A percentile compares a stretch with the other conserved stretches of the same genome.
Conservation (phyloP, 2,888 invertebrate genomes). For the Diploptera punctata region DNA sequence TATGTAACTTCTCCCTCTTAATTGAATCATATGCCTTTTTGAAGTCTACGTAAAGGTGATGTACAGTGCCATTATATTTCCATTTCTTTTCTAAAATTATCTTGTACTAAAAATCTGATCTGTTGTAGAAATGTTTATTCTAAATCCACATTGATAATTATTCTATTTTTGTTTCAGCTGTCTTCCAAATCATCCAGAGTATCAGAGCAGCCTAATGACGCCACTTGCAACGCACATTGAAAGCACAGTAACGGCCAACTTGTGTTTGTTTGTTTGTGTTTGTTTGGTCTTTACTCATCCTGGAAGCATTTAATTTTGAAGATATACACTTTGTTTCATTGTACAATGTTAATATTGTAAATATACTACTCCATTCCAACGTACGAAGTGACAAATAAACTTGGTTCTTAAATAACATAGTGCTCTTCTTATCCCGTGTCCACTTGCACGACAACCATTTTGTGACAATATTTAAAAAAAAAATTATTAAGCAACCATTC, state of each 20-base stretch:
- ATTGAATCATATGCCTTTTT: too few species aligned
- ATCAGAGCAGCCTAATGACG: slow-evolving; percentile 81
- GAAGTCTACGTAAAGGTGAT: too few species aligned
- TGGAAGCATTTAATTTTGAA: slow-evolving; percentile 16
- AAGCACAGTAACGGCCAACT: slow-evolving; percentile 14
- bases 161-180: slow-evolving; percentile 65
- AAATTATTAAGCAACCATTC: too few species aligned
- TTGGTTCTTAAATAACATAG: slow-evolving; percentile 7
- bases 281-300: not conserved
- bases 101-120: too few species aligned
- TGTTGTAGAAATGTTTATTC: too few species aligned
- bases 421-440: not conserved
- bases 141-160: too few species aligned
- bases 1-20: too few species aligned
- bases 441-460: too few species aligned
- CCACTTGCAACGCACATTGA: not conserved
- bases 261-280: not conserved
- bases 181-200: slow-evolving; percentile 98
- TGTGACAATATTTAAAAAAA: too few species aligned
- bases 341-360: slow-evolving; percentile 23
- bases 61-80: too few species aligned
- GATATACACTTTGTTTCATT: not conserved
- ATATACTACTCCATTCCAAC: slow-evolving; percentile 11
- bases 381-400: slow-evolving; percentile 7
- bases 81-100: too few species aligned